Evolutionary conservation across 2,888 invertebrate genomes (phyloP).

Genomic region (Chouioia cunea): DNA sequence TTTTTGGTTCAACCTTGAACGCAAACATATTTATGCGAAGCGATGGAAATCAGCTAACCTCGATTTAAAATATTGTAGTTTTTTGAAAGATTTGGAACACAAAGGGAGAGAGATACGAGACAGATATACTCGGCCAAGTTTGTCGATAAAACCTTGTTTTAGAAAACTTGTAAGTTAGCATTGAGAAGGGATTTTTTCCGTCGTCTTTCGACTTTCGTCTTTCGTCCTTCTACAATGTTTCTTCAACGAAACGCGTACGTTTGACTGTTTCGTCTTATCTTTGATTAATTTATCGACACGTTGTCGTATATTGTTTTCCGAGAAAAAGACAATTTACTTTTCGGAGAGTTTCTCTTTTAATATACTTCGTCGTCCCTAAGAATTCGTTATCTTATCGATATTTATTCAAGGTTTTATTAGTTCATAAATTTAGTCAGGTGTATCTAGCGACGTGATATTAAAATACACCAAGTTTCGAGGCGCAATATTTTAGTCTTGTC

Average conservation of each 20-base stretch:
- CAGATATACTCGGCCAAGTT: background rate
- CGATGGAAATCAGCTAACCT: constrained; percentile 15
- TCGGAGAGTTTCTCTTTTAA: background rate
- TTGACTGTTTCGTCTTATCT: constrained; percentile 31
- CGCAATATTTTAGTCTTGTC: too few relatives aligned
- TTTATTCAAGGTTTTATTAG: background rate
- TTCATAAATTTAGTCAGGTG: too few relatives aligned
- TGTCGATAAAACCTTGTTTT: background rate
- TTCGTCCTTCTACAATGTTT: too few relatives aligned
- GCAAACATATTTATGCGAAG: too few relatives aligned
- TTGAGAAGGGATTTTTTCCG: constrained; percentile 7
- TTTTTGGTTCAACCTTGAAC: background rate
- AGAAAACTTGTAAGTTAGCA: background rate
- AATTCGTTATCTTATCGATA: constrained; percentile 33
- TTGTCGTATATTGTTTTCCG: constrained; percentile 17
- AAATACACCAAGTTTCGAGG: too few relatives aligned
- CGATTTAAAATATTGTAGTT: constrained; percentile 1
- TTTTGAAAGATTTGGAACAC: too few relatives aligned
- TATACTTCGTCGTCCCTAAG: too few relatives aligned
- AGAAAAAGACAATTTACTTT: too few relatives aligned
- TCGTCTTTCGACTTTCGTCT: background rate
- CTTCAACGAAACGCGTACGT: background rate
- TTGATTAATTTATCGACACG: constrained; percentile 24
- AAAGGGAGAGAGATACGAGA: too few relatives aligned
- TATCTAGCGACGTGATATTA: too few relatives aligned